Evolutionary conservation across 2,888 invertebrate species (phyloP).

Genomic region (Rhagonycha fulva): DNA sequence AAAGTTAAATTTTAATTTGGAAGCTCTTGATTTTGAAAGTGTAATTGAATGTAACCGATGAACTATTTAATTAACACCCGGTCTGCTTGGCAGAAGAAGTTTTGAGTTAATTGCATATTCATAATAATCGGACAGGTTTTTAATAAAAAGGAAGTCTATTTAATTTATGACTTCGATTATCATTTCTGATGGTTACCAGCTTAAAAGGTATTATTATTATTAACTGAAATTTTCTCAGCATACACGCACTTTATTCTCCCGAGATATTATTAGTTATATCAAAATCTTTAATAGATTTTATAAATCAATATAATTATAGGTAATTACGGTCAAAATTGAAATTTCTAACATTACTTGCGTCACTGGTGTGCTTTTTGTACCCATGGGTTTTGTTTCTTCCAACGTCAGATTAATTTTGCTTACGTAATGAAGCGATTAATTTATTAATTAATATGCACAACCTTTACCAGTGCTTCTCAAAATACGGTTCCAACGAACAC

Average conservation of each 20-base stretch:
- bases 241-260: not conserved
- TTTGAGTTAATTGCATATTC: conserved; percentile 17
- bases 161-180: conserved; percentile 18
- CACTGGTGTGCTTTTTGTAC: not conserved
- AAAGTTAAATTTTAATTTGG: not conserved
- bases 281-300: not conserved
- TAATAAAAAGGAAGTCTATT: conserved; percentile 9
- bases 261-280: not conserved
- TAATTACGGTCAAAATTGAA: not conserved
- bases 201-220: conserved; percentile 5
- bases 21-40: not conserved
- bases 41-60: conserved; percentile 12
- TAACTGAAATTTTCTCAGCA: not conserved
- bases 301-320: not conserved
- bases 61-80: conserved; percentile 11
- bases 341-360: not conserved
- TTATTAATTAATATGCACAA: not conserved
- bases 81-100: conserved; percentile 5
- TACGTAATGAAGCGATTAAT: not conserved
- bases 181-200: conserved; percentile 9
- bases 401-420: not conserved
- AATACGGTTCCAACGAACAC: not conserved
- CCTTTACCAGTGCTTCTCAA: not conserved
- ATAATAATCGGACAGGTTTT: conserved; percentile 16
- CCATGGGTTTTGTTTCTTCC: not conserved